Evolutionary conservation across 2,797 vertebrate species (phyloP).

Genomic region (Octomys mimax): DNA sequence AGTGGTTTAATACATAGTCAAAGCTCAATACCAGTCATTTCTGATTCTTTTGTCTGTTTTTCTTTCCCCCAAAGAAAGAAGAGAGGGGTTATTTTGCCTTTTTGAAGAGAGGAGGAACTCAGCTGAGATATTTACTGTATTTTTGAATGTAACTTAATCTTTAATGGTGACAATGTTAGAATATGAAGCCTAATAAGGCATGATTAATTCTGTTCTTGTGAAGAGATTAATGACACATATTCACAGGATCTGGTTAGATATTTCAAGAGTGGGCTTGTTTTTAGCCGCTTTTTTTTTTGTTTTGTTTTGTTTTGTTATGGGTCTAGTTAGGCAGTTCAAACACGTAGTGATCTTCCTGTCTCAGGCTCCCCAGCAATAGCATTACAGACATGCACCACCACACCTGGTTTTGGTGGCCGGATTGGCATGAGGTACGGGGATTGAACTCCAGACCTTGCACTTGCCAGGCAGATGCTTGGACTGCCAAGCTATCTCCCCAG

Average conservation of each 20-base stretch:
- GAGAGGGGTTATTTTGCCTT: background rate
- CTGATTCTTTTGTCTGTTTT: background rate
- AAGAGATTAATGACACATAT: background rate
- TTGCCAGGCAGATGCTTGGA: no score
- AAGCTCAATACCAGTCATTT: background rate
- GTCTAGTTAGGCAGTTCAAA: background rate
- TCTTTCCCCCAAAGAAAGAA: background rate
- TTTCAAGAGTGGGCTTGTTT: background rate
- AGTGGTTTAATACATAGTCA: background rate
- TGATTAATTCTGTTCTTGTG: background rate
- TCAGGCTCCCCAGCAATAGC: background rate
- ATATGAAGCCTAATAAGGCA: background rate
- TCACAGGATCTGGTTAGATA: no score
- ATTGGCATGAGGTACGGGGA: no score
- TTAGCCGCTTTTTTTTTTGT: background rate
- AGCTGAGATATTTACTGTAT: background rate
- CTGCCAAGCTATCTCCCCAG: no score
- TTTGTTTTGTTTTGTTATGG: background rate
- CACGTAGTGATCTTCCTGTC: background rate
- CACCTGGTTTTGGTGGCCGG: no score
- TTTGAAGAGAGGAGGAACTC: slow-evolving; percentile 19
- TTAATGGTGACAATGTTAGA: background rate
- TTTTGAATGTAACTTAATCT: background rate
- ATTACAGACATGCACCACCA: background rate
- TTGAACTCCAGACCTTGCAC: no score